Evolutionary conservation across 2,888 invertebrate species (phyloP).

Genomic region (Ormyrus thymus): DNA sequence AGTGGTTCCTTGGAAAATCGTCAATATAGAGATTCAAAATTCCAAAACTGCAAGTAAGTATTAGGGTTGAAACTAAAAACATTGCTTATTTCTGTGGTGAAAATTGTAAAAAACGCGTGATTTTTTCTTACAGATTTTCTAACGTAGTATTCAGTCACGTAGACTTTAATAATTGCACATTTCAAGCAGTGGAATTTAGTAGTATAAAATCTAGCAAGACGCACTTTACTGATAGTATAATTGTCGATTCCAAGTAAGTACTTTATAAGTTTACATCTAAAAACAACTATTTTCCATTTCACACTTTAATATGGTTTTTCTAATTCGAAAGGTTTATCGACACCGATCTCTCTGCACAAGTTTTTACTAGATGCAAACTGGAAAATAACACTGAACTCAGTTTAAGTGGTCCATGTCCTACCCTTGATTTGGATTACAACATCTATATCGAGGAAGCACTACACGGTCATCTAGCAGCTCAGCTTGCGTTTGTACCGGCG

Average conservation of each 20-base stretch:
- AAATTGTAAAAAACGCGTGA: constrained; percentile 8
- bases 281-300: constrained; percentile 5
- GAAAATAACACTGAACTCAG: constrained; percentile 77
- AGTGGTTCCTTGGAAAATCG: constrained; percentile 81
- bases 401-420: constrained; percentile 74
- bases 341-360: constrained; percentile 79
- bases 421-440: constrained; percentile 78
- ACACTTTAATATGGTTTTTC: constrained; percentile 51
- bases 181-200: constrained; percentile 82
- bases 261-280: background rate
- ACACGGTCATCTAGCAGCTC: constrained; percentile 75
- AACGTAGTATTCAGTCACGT: constrained; percentile 84
- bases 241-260: constrained; percentile 80
- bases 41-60: constrained; percentile 78
- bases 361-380: constrained; percentile 80
- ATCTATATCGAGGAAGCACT: constrained; percentile 78
- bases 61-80: background rate
- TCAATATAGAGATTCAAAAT: constrained; percentile 79
- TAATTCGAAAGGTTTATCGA: constrained; percentile 79
- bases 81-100: background rate
- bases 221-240: constrained; percentile 79
- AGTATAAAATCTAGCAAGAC: constrained; percentile 84
- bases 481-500: constrained; percentile 75
- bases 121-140: constrained; percentile 75
- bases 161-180: constrained; percentile 82